These are phyloP conservation scores for Parapsyche elsis DNA, from an alignment of 1,140 invertebrate genomes.

Conservation along the genomic window DNA sequence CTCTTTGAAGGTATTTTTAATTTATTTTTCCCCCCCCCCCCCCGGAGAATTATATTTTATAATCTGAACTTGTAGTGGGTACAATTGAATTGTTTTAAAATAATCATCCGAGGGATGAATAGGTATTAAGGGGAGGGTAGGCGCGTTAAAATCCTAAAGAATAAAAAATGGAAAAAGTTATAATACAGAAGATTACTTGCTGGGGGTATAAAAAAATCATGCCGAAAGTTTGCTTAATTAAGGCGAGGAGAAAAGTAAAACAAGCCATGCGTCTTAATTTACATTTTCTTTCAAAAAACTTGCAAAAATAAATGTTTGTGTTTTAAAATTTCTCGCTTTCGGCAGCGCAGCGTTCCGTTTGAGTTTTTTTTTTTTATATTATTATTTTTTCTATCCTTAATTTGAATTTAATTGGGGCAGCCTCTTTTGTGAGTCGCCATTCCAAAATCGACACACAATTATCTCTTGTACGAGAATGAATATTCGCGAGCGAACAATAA, in stretches of 20 bases:
- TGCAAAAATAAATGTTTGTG: conserved; percentile 43
- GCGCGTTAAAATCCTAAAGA: conserved; percentile 22
- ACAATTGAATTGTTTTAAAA: too few relatives aligned
- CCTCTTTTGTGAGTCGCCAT: conserved; percentile 21
- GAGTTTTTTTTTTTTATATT: conserved; percentile 10
- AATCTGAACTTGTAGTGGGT: too few relatives aligned
- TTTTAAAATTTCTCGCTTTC: conserved; percentile 21
- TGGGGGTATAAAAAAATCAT: conserved; percentile 31
- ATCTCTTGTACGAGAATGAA: not conserved
- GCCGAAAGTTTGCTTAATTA: conserved; percentile 41
- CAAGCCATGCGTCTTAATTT: conserved; percentile 44
- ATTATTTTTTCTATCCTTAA: conserved; percentile 24
- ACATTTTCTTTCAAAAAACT: conserved; percentile 28
- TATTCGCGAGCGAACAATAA: not conserved
- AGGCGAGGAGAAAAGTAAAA: conserved; percentile 35
- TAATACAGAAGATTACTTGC: conserved; percentile 33
- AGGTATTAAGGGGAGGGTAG: not conserved
- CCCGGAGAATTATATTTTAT: not conserved
- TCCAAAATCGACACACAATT: conserved; percentile 1
- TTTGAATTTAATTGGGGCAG: conserved; percentile 43
- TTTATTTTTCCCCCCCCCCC: not conserved
- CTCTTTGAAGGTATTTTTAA: not conserved
- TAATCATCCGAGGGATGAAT: too few relatives aligned
- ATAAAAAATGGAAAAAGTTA: conserved; percentile 36
- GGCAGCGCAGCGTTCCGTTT: not conserved